Conservation (phyloP, 2,113 vertebrate species). For the Leucoraja erinaceus region DNA sequence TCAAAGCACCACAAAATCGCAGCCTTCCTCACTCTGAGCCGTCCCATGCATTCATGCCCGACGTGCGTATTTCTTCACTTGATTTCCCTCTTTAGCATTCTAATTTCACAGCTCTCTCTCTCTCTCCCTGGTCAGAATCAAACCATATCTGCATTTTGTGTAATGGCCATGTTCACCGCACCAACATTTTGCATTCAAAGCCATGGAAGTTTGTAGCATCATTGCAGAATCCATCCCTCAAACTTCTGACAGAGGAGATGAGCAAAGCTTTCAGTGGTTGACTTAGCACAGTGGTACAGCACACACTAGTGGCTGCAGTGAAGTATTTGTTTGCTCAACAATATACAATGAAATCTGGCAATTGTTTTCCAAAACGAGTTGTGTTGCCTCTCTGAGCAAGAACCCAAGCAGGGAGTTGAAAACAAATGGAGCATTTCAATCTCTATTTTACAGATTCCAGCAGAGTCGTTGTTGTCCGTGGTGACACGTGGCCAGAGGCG, state of each 20-base stretch:
- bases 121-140: neutral
- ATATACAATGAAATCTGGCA: neutral
- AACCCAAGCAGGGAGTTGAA: too few relatives aligned
- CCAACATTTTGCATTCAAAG: neutral
- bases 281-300: constrained; percentile 2
- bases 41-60: neutral
- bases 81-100: neutral
- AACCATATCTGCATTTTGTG: neutral
- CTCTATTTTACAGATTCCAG: neutral
- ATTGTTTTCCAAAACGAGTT: neutral
- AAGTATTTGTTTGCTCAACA: neutral
- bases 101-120: neutral
- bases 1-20: neutral
- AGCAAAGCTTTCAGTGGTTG: neutral
- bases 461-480: too few relatives aligned
- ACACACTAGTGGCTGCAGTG: constrained; percentile 30
- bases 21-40: neutral
- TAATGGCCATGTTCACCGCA: neutral
- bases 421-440: neutral
- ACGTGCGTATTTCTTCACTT: neutral
- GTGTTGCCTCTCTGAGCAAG: too few relatives aligned
- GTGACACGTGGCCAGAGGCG: too few relatives aligned
- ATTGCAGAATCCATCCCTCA: neutral
- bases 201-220: neutral
- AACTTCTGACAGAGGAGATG: neutral